Base-by-base conservation (phyloP, 2,797 vertebrate species). In the Parauchenoglanis ngamensis region DNA sequence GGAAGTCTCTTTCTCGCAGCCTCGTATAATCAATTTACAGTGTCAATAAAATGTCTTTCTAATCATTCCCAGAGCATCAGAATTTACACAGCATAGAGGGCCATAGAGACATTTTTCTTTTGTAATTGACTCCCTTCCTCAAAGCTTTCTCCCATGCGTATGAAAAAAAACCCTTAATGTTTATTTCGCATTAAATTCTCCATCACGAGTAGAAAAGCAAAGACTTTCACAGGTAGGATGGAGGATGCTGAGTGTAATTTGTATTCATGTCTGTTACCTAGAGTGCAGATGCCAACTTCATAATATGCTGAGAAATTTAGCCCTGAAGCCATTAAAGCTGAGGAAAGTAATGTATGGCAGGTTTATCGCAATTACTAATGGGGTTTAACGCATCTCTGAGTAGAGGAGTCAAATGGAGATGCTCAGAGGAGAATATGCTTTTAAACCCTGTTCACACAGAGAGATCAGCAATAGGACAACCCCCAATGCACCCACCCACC, bases 11-110 rank as follows among this genome's bases (percentile, higher is more conserved):
- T 94, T 92, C 93, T 52, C 59, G 2, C 40, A 65, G 93, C 91
- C 90, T 93, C 92, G 87, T 94, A 92, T 94, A 94, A 94, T 87
- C 83, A 93, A 93, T 96, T 95, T 93, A 95, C 95, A 93, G 87
- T 95, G 93, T 94, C 93, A 95, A 95, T 95, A 95, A 96, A 95
- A 94, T 90, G 10, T 91, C 94, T 94, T 95, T 93, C 93, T 94
- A 95, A 95, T 95, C 92, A 93, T 94, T 94, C 91, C 90, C 92
- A 56, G 72, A 91, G 91, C 91, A 93, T 92, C 90, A 90, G 65
- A 92, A 93, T 92, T 93, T 91, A 89, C 91, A 91, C 88, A 83
- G 90, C 92, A 90, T 85, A 88, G 89, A 90, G 92, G 93, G 92
- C 92, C 91, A 91, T 92, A 90, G 94, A 91, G 87, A 89, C 88